Base-by-base conservation (phyloP, 2,888 invertebrate species). In the Drosophila ustulata region DNA sequence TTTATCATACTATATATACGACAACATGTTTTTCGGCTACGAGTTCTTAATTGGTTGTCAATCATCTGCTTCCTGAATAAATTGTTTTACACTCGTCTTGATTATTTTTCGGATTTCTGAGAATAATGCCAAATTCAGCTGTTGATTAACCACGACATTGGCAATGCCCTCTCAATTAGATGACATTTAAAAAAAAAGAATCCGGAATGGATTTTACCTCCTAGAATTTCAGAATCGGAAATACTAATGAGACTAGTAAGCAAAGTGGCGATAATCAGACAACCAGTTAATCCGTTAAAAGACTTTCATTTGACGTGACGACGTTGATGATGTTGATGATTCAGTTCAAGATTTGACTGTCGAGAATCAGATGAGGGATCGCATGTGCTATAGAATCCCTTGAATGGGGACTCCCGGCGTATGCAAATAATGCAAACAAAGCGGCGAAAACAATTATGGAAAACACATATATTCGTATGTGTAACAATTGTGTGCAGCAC, bases 331-430 rank as follows among this genome's bases (percentile, higher is more conserved):
- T 18, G 18, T 13, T 23, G 37, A 62, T 70, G 51, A 64, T 43
- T 71, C 71, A 70, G 51, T 32, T 13, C 39, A 18, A 47, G 62
- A 30, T 26, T 53, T 62, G 18, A 43, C 32, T 18, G 53, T 11
- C 18, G 23, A 45, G 32, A 32, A 45, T 45, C 41, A 43, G 30
- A 23, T 41, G 30, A 37, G 37, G 4, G 11, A 37, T 30, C 43
- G 30, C 13, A 5, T 3, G 5, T 49, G 52, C 4, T 1, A 26
- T 2, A n/a, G n/a, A 30, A 45, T 28, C 62, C 23, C 23, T 25
- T 32, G 39, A 52, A 32, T 51, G 52, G 73, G 73, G 73, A 73
- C 43, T 73, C 74, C 73, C 73, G 23, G 34, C 47, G 7, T 37
- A 51, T 13, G 52, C 32, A 56, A 49, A 55, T 30, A 34, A 52